Evolutionary conservation across 1,140 invertebrate genomes (phyloP).

Genomic region (Heterodera schachtii): DNA sequence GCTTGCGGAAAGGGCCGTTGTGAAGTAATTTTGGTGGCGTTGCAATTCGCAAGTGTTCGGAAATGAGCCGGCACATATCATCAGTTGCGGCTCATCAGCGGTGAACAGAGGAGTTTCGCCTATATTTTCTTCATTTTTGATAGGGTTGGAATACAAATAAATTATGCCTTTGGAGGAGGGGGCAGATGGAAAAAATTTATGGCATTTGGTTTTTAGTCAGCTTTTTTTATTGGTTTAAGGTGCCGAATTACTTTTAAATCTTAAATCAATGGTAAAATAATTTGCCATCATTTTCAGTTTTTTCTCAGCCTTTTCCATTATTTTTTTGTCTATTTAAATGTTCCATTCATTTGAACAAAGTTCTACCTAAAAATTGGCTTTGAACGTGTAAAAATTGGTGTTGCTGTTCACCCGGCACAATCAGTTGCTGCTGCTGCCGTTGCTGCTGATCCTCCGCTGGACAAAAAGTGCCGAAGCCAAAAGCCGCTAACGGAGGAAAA

Average conservation of each 20-base stretch:
- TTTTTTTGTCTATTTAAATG: too few species aligned
- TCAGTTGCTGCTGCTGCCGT: too few species aligned
- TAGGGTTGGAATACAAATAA: too few species aligned
- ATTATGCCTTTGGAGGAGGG: too few species aligned
- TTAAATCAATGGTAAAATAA: too few species aligned
- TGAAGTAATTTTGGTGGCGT: background rate
- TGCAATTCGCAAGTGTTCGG: background rate
- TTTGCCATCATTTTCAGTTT: too few species aligned
- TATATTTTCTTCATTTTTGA: too few species aligned
- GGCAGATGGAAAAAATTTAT: too few species aligned
- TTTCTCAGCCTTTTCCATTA: too few species aligned
- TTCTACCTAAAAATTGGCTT: background rate
- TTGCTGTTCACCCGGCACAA: background rate
- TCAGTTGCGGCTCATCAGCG: background rate
- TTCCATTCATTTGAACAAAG: background rate
- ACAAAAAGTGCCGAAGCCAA: conserved; percentile 5
- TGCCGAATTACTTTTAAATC: too few species aligned
- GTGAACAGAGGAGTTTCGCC: background rate
- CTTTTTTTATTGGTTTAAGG: too few species aligned
- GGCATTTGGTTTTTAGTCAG: too few species aligned
- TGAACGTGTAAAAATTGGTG: background rate
- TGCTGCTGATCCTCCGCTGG: background rate
- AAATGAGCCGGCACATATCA: background rate
- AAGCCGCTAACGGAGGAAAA: background rate
- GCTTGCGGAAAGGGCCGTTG: background rate